phyloP scores from a whole-genome alignment of 2,888 invertebrate species.

The Nycteola revayana region DNA sequence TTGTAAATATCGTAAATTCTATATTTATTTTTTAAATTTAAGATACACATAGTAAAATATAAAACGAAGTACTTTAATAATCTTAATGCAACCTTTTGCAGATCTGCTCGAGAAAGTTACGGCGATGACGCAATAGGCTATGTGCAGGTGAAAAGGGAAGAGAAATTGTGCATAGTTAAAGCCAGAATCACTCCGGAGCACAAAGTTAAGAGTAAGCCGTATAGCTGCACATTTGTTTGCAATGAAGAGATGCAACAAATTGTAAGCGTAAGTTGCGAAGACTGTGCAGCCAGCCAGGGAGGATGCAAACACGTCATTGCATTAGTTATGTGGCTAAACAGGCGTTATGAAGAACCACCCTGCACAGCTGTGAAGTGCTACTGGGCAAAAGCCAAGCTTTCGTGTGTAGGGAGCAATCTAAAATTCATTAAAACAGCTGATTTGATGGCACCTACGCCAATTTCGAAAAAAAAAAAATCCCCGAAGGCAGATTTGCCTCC shows the following conservation, averaged over 20 bases:
- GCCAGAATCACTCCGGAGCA: conserved; percentile 11
- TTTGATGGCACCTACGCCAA: no score
- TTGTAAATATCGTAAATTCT: no score
- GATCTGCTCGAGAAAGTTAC: no score
- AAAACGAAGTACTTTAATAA: no score
- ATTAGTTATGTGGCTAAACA: conserved; percentile 12
- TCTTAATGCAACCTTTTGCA: no score
- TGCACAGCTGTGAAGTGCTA: conserved; percentile 9
- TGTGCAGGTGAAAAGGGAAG: conserved; percentile 9
- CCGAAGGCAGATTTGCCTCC: no score
- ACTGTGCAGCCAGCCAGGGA: conserved; percentile 13
- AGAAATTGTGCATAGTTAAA: conserved; percentile 7
- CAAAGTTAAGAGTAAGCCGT: conserved; percentile 6
- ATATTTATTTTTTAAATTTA: no score
- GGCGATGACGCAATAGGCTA: conserved; percentile 3
- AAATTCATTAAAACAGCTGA: no score
- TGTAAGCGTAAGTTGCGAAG: conserved; percentile 3
- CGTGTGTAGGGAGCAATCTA: no score
- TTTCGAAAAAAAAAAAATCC: no score
- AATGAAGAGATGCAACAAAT: conserved; percentile 4
- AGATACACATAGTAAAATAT: no score
- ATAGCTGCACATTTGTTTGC: not conserved
- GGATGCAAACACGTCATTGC: conserved; percentile 15
- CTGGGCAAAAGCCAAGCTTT: no score
- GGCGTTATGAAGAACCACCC: conserved; percentile 10